A percentile compares a stretch with the other conserved stretches of the same genome.
phyloP scores from a whole-genome alignment of 2,113 vertebrate species.

The Oceanodroma tethys region DNA sequence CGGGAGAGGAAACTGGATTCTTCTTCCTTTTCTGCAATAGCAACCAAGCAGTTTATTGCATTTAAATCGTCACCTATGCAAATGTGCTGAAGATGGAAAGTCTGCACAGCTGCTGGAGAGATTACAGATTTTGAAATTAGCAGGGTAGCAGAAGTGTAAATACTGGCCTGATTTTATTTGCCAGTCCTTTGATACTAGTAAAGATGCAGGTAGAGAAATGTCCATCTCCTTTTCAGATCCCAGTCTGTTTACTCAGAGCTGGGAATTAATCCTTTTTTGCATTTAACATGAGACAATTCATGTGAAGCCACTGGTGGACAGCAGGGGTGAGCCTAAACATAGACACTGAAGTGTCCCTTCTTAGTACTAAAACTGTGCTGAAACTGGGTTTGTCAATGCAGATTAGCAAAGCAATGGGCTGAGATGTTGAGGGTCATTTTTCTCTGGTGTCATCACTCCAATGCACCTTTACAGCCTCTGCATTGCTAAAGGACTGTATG shows the following conservation, averaged over 20 bases:
- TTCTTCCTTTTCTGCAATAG: not conserved
- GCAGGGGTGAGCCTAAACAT: not conserved
- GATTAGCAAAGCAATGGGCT: not conserved
- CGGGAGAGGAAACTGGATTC: not conserved
- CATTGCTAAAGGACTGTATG: not conserved
- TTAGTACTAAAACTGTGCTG: not conserved
- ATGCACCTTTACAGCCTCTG: not conserved
- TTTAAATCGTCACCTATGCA: not conserved
- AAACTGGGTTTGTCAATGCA: not conserved
- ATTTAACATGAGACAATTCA: not conserved
- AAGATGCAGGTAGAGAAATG: not conserved
- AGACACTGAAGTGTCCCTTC: not conserved
- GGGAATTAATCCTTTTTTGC: not conserved
- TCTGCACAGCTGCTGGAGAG: not conserved
- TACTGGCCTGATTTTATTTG: not conserved
- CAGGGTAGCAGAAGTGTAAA: not conserved
- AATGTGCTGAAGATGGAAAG: not conserved
- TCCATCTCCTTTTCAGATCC: not conserved
- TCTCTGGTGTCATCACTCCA: not conserved
- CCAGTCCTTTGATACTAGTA: not conserved
- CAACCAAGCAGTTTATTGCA: accelerated
- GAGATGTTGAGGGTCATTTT: not conserved
- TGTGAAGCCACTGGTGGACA: not conserved
- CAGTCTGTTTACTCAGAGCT: not conserved
- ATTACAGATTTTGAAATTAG: not conserved